A percentile compares a stretch with the other conserved stretches of the same genome.
Evolutionary conservation across 2,113 vertebrate species (phyloP).

Genomic region (Cercopithecus mona): DNA sequence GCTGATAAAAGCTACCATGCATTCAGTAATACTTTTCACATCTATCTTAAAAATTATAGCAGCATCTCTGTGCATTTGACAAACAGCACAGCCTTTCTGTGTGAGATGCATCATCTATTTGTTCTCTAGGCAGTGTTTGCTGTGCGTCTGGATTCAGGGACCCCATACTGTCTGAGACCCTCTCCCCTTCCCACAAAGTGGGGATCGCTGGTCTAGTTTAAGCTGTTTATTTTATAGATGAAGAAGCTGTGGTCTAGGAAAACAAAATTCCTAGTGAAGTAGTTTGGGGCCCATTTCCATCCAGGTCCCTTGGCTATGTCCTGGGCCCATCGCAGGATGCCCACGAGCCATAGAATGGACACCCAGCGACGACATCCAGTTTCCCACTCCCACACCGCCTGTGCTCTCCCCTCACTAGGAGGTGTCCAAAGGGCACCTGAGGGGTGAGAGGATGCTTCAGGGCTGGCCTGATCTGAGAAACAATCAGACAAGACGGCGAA

Average conservation of each 20-base stretch:
- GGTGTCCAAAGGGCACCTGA: background rate
- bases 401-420: background rate
- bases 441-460: background rate
- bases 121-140: background rate
- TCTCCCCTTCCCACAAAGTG: background rate
- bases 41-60: background rate
- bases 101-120: background rate
- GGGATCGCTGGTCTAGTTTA: background rate
- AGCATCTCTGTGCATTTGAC: background rate
- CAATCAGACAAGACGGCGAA: background rate
- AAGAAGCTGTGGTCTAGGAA: background rate
- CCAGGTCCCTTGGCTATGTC: background rate
- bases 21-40: background rate
- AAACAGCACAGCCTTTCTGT: background rate
- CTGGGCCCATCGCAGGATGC: background rate
- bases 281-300: background rate
- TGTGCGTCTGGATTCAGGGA: background rate
- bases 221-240: background rate
- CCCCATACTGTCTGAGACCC: fast-evolving
- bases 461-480: background rate
- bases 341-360: background rate
- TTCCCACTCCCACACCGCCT: background rate
- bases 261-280: background rate
- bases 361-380: background rate
- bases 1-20: background rate